Evolutionary conservation across 2,797 vertebrate genomes (phyloP), one percentile per base, ranked within the genome.

Genomic region (Molossus molossus): DNA sequence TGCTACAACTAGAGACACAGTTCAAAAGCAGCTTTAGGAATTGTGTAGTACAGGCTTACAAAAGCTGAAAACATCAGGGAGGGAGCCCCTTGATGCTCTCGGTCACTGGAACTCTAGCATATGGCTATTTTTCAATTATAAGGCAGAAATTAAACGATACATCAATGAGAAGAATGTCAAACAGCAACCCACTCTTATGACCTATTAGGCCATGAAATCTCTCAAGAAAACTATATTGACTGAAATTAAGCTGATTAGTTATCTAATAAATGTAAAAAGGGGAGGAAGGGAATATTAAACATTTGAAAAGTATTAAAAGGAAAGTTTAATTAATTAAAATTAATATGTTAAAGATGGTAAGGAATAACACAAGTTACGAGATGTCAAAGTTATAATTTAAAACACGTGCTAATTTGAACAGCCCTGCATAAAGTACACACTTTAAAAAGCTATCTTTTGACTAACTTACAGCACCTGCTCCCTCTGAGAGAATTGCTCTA

Each of bases 11-110:
- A 92, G 57, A 92, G 67, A 88, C 14, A 72, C 67, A 84, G 82
- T 50, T 95, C 29, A 91, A 76, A 97, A 96, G 9, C 89, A 87
- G 48, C 76, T 85, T 72, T 76, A 81, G 0, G 29, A 57, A 85
- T 58, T 62, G 9, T 91, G 5, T 67, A 53, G 60, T 29, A 58
- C 55, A 94, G 79, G 58, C 45, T 96, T 91, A 94, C 81, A 97
- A 96, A 96, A 88, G 96, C 96, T 94, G 50, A 88, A 87, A 95
- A 95, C 93, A 92, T 70, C 48, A 95, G 94, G 62, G 94, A 96
- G 97, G 72, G 93, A 95, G 92, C n/a, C 94, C 93, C 5, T 91
- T 94, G 96, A 87, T 80, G 73, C 77, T 97, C 94, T 87, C 25
- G 72, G 85, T 93, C 72, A 88, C 72, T 53, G 89, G 72, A 90